phyloP scores from a whole-genome alignment of 2,797 vertebrate genomes.

The Hozukius guyotensis region DNA sequence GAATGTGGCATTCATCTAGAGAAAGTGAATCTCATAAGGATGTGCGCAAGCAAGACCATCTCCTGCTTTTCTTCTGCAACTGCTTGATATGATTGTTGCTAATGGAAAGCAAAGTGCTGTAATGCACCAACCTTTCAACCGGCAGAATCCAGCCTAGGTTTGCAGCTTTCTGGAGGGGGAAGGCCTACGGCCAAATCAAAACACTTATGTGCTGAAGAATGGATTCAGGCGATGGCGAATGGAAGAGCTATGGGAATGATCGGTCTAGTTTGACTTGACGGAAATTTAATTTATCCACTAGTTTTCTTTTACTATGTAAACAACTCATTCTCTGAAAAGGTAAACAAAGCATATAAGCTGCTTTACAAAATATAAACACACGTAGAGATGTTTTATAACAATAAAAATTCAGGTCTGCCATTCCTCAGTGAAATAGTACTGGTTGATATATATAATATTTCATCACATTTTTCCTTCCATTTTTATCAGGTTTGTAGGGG shows the following conservation, averaged over 20 bases:
- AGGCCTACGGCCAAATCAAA: slow-evolving; percentile 64
- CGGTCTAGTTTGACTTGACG: not conserved
- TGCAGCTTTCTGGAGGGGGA: slow-evolving; percentile 65
- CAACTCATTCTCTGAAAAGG: not conserved
- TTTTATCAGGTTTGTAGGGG: not conserved
- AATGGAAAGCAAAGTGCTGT: slow-evolving; percentile 75
- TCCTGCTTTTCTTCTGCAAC: slow-evolving; percentile 38
- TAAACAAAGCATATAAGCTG: not conserved
- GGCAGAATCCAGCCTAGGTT: slow-evolving; percentile 70
- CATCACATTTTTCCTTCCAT: not conserved
- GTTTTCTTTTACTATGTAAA: not conserved
- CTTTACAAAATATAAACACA: not conserved
- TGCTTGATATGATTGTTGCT: slow-evolving; percentile 56
- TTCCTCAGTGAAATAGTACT: not conserved
- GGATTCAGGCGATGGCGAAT: not conserved
- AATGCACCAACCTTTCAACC: slow-evolving; percentile 72
- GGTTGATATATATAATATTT: not conserved
- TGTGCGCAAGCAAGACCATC: slow-evolving; percentile 11
- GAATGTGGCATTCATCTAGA: not conserved
- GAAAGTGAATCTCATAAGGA: not conserved
- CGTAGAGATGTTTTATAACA: not conserved
- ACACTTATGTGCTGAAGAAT: slow-evolving; percentile 56
- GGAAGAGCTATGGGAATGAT: slow-evolving; percentile 2
- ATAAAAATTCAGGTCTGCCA: not conserved
- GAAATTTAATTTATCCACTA: not conserved